Percentiles rank a stretch among this genome's conserved stretches.
These are phyloP conservation scores for Drosophila erecta DNA, from an alignment of 1,140 invertebrate species.

Conservation along the genomic window DNA sequence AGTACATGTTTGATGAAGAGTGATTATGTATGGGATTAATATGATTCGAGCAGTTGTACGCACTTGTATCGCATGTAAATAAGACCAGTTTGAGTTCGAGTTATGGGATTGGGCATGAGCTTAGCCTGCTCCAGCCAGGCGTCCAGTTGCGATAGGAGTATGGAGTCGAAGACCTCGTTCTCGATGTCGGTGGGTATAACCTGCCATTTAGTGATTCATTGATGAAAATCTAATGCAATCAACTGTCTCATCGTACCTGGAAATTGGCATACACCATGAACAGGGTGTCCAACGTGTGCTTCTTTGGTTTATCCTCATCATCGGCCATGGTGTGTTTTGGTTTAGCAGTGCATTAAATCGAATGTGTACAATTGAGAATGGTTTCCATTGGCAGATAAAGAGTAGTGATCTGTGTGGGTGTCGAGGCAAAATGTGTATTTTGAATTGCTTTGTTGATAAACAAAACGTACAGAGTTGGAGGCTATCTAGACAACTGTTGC, in stretches of 20 bases:
- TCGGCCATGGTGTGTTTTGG: constrained; percentile 60
- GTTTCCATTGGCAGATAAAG: constrained; percentile 33
- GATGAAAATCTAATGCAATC: background rate
- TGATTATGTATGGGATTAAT: background rate
- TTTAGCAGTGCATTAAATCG: constrained; percentile 3
- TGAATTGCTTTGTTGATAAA: constrained; percentile 58
- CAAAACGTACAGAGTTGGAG: constrained; percentile 32
- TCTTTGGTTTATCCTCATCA: constrained; percentile 80
- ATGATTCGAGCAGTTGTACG: background rate
- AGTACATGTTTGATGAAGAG: background rate
- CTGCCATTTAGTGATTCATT: background rate
- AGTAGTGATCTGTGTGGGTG: constrained; percentile 26
- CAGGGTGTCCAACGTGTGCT: constrained; percentile 68
- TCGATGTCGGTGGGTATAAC: constrained; percentile 57
- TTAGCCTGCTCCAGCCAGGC: constrained; percentile 74
- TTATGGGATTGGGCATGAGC: constrained; percentile 63
- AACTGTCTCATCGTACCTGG: constrained; percentile 26
- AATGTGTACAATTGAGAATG: constrained; percentile 13
- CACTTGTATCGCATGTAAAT: constrained; percentile 81
- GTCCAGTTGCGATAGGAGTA: constrained; percentile 74
- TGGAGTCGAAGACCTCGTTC: constrained; percentile 61
- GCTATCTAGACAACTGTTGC: constrained; percentile 32
- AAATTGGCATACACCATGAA: constrained; percentile 68
- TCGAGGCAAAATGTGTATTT: constrained; percentile 20
- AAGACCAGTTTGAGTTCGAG: constrained; percentile 70